Conservation (phyloP, 2,113 vertebrate genomes). For the Elaphurus davidianus region DNA sequence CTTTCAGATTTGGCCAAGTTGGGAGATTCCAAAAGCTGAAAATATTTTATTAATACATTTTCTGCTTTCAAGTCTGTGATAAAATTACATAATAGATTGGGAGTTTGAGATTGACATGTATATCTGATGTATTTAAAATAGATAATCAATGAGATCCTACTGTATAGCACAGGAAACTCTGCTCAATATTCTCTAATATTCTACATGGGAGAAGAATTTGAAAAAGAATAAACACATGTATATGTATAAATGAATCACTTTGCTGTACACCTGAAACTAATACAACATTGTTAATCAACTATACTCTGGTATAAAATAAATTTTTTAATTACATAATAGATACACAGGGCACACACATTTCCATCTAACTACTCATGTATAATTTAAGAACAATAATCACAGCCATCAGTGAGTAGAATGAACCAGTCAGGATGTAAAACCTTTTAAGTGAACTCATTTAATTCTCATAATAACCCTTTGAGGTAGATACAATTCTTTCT, state of each 20-base stretch:
- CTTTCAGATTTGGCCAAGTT: neutral
- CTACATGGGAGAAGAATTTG: neutral
- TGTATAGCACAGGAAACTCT: neutral
- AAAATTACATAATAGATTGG: neutral
- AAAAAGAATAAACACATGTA: neutral
- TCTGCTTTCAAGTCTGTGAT: neutral
- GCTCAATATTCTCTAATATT: neutral
- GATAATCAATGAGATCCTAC: neutral
- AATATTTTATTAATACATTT: neutral
- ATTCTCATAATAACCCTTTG: neutral
- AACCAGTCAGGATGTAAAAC: neutral
- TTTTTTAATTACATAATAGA: neutral
- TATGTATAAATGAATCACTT: neutral
- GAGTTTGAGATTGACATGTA: neutral
- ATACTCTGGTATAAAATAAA: neutral
- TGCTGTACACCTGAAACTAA: neutral
- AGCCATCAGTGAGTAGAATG: neutral
- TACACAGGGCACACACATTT: neutral
- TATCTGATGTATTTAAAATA: neutral
- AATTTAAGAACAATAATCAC: neutral
- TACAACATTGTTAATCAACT: neutral
- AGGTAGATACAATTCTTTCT: neutral
- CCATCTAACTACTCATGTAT: neutral
- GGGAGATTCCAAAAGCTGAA: neutral
- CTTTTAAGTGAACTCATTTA: neutral